A percentile compares a stretch with the other conserved stretches of the same genome.
Conservation (phyloP, 2,888 invertebrate genomes). For the Myopa testacea region DNA sequence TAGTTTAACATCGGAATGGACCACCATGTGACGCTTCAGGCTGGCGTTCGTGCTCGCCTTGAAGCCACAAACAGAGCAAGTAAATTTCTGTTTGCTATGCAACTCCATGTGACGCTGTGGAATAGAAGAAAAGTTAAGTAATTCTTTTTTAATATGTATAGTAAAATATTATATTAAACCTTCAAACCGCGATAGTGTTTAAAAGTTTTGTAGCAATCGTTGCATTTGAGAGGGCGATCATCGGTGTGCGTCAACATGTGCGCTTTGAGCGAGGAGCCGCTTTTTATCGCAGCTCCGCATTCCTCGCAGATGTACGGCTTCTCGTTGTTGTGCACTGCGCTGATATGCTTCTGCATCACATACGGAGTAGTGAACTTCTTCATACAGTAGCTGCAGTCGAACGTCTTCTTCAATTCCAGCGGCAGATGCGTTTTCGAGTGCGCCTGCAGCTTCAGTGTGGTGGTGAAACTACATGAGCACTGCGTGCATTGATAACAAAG, state of each 20-base stretch:
- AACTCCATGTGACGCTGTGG: constrained; percentile 57
- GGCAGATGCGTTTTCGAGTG: constrained; percentile 49
- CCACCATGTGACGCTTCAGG: constrained; percentile 56
- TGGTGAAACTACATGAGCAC: constrained; percentile 38
- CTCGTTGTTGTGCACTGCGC: constrained; percentile 60
- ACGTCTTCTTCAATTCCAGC: constrained; percentile 42
- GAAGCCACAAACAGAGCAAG: constrained; percentile 59
- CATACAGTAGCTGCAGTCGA: constrained; percentile 57
- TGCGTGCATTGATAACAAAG: constrained; percentile 22
- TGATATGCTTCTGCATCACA: constrained; percentile 54
- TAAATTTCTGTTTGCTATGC: constrained; percentile 58
- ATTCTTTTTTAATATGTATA: too few relatives aligned
- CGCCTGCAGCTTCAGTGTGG: constrained; percentile 29
- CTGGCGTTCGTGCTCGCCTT: constrained; percentile 59
- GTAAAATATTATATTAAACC: constrained; percentile 5
- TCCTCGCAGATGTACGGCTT: constrained; percentile 69
- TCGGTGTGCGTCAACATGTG: constrained; percentile 70
- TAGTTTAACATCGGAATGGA: constrained; percentile 60
- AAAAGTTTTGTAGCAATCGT: constrained; percentile 45
- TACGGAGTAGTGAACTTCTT: constrained; percentile 56
- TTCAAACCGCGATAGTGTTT: constrained; percentile 36
- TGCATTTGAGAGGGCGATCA: constrained; percentile 69
- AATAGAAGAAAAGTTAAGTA: not conserved
- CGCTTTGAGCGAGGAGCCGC: constrained; percentile 68
- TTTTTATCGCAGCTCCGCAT: constrained; percentile 68